A percentile compares a stretch with the other conserved stretches of the same genome.
phyloP scores from a whole-genome alignment of 2,888 invertebrate genomes.

The Lycaena phlaeas region DNA sequence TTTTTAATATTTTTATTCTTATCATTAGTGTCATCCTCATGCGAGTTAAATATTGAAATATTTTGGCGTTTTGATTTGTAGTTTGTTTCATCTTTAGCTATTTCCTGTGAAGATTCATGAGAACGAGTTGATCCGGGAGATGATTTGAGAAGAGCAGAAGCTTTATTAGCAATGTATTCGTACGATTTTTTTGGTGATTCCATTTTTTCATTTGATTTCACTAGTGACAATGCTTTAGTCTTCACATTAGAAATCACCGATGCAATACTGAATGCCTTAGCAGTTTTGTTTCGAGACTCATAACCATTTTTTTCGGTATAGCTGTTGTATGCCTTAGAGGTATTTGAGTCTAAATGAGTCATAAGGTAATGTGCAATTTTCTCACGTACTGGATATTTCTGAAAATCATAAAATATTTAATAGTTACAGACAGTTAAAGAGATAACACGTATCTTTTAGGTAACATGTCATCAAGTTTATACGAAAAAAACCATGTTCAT shows the following conservation, averaged over 20 bases:
- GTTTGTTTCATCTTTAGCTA: background rate
- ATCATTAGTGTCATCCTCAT: background rate
- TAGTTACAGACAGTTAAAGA: too few species aligned
- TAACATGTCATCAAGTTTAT: too few species aligned
- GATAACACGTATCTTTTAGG: too few species aligned
- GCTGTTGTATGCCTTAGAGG: constrained; percentile 28
- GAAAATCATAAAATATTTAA: constrained; percentile 27
- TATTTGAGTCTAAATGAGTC: constrained; percentile 51
- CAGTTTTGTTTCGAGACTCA: constrained; percentile 38
- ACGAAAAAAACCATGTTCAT: too few species aligned
- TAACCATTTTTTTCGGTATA: constrained; percentile 31
- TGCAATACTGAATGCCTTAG: constrained; percentile 40
- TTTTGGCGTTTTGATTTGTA: constrained; percentile 9
- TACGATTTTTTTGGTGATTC: constrained; percentile 32
- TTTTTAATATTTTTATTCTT: constrained; percentile 10
- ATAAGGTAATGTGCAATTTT: constrained; percentile 58
- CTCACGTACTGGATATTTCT: constrained; percentile 65
- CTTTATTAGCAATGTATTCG: constrained; percentile 39
- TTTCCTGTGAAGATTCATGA: constrained; percentile 32
- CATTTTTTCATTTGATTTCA: constrained; percentile 47
- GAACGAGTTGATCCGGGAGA: constrained; percentile 32
- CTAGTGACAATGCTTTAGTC: constrained; percentile 63
- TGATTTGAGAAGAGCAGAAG: constrained; percentile 40
- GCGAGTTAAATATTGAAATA: background rate
- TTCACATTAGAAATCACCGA: constrained; percentile 68